Base-by-base conservation (phyloP, 2,113 vertebrate genomes). In the Marcusenius ussheri region DNA sequence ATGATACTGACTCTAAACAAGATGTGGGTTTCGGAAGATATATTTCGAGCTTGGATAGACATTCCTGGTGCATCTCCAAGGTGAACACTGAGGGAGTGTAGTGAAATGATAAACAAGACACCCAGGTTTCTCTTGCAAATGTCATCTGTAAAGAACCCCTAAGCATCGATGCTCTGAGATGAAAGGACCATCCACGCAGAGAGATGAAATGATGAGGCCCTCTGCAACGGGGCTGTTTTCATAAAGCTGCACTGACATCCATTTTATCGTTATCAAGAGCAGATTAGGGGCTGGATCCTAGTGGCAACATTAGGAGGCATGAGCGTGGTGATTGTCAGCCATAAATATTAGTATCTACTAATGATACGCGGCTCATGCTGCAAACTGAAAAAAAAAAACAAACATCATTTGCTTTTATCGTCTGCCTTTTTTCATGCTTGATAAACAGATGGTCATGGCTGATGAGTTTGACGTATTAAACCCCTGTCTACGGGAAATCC, bases 211-310 rank as follows among this genome's bases (percentile, higher is more conserved):
- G 50, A 15, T 35, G 84, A 56, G 11, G 51, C 11, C 19, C 21
- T 46, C 51, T 83, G 50, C n/a, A 42, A n/a, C n/a, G 13, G 19
- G 13, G 49, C 70, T 39, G 1, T 53, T 83, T 51, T 51, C 70
- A 50, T 31, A 17, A 86, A 58, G 42, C 53, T 89, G 80, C 87
- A 90, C 89, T 66, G 87, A 92, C 89, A 92, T 92, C 91, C 91
- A 49, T 90, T 74, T 42, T 87, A 84, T 90, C 70, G 3, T 83
- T 86, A 90, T 91, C 87, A 90, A 89, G 90, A 88, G 11, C 80
- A 88, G 74, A 84, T 91, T 51, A 90, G 51, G 83, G n/a, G 31
- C 88, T 47, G 31, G 51, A 91, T 74, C 47, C 83, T 66, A 46
- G 17, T n/a, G 39, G 90, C 42, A 10, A 46, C 53, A 86, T 51